Evolutionary conservation across 2,797 vertebrate genomes (phyloP).

Genomic region (Dendrocincla tyrannina): DNA sequence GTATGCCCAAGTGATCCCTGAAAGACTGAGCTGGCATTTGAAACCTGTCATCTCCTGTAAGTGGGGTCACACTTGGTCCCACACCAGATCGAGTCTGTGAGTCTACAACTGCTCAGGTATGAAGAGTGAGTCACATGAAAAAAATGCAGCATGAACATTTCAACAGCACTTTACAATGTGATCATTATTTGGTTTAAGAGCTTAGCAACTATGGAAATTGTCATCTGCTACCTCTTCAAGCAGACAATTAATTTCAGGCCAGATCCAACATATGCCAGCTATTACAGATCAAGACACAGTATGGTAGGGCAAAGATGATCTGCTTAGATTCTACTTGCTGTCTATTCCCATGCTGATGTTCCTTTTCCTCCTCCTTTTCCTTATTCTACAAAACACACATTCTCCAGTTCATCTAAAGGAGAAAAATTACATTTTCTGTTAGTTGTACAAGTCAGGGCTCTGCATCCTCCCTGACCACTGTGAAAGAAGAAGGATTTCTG

Average conservation of each 20-base stretch:
- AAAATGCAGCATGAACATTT: neutral
- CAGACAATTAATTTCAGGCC: neutral
- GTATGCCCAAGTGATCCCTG: neutral
- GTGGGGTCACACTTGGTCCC: neutral
- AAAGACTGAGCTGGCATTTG: neutral
- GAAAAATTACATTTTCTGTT: neutral
- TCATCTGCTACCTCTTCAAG: neutral
- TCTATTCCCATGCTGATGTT: neutral
- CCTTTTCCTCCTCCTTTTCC: neutral
- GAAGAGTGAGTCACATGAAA: neutral
- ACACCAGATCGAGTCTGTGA: neutral
- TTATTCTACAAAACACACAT: neutral
- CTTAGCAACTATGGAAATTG: neutral
- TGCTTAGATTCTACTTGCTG: neutral
- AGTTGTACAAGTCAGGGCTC: neutral
- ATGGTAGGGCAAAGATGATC: neutral
- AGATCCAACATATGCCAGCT: neutral
- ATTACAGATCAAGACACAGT: neutral
- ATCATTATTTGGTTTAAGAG: neutral
- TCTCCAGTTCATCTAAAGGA: neutral
- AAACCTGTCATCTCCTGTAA: neutral
- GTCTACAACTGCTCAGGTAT: neutral
- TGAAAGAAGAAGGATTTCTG: neutral
- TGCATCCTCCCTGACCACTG: neutral
- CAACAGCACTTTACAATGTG: neutral